Percentiles rank a stretch among this genome's conserved stretches.
Evolutionary conservation across 2,888 invertebrate species (phyloP).

Genomic region (Scrobipalpa costella): DNA sequence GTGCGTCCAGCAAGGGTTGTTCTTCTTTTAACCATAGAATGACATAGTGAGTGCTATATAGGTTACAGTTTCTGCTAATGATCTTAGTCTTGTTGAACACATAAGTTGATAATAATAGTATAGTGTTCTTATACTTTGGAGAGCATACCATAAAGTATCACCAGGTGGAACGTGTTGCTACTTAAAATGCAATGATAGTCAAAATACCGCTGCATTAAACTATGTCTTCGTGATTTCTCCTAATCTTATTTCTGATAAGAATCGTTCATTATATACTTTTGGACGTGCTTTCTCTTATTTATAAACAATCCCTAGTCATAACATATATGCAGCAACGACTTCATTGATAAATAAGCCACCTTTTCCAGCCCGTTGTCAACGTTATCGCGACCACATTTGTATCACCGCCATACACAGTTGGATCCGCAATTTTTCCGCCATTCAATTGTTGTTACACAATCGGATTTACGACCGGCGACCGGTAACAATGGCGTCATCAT

Average conservation of each 20-base stretch:
- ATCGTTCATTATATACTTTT: no score
- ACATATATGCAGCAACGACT: background rate
- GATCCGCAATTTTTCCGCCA: conserved; percentile 30
- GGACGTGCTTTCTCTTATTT: no score
- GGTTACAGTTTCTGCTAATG: no score
- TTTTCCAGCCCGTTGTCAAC: background rate
- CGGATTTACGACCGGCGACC: conserved; percentile 36
- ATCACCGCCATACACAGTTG: background rate
- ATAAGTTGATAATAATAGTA: no score
- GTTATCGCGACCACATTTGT: conserved; percentile 16
- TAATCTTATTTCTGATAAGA: no score
- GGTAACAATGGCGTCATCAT: conserved; percentile 55
- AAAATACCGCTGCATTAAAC: background rate
- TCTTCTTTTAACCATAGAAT: no score
- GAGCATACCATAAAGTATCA: no score
- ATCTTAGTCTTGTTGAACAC: no score
- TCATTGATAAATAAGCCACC: background rate
- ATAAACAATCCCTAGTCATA: no score
- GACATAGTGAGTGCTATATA: no score
- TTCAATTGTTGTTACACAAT: conserved; percentile 27
- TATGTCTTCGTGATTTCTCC: background rate
- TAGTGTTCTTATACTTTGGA: no score
- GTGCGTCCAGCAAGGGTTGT: no score
- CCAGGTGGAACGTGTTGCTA: background rate
- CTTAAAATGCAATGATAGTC: background rate